Evolutionary conservation across 1,140 invertebrate species (phyloP).

Genomic region (Aphelenchoides fujianensis): DNA sequence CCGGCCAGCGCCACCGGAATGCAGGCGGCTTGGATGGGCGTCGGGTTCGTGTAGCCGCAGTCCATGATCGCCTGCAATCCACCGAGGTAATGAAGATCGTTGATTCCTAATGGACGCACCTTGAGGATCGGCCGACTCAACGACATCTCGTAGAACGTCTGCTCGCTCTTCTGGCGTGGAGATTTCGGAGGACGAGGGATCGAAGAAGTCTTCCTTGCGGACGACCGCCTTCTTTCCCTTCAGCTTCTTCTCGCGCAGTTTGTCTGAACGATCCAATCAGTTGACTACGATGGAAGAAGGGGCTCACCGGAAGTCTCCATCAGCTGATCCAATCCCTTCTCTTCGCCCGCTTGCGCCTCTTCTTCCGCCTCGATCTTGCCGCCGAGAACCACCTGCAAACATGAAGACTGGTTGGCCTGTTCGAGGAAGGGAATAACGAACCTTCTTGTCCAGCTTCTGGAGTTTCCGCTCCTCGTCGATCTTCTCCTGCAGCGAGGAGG

Average conservation of each 20-base stretch:
- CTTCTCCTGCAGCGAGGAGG: conserved; percentile 41
- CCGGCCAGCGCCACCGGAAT: conserved; percentile 87
- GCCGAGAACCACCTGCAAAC: conserved; percentile 11
- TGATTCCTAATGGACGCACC: conserved; percentile 28
- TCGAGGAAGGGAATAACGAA: conserved; percentile 13
- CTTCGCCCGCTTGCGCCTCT: background rate
- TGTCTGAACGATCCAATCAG: conserved; percentile 37
- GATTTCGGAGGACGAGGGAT: conserved; percentile 37
- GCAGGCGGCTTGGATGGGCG: conserved; percentile 89
- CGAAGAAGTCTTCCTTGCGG: conserved; percentile 43
- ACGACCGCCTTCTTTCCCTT: conserved; percentile 23
- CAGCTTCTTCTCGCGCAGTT: conserved; percentile 46
- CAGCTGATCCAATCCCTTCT: conserved; percentile 22
- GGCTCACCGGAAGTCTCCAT: conserved; percentile 27
- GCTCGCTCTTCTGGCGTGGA: conserved; percentile 10
- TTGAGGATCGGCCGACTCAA: conserved; percentile 59
- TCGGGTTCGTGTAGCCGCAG: conserved; percentile 85
- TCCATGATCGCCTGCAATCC: conserved; percentile 73
- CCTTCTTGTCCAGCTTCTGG: conserved; percentile 27
- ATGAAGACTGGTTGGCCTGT: background rate
- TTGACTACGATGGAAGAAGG: conserved; percentile 7
- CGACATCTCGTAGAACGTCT: conserved; percentile 56
- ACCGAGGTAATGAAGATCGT: background rate
- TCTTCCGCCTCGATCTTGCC: conserved; percentile 23
- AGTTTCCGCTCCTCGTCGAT: conserved; percentile 34